Conservation (phyloP, 2,113 vertebrate genomes). For the Sturnus vulgaris region DNA sequence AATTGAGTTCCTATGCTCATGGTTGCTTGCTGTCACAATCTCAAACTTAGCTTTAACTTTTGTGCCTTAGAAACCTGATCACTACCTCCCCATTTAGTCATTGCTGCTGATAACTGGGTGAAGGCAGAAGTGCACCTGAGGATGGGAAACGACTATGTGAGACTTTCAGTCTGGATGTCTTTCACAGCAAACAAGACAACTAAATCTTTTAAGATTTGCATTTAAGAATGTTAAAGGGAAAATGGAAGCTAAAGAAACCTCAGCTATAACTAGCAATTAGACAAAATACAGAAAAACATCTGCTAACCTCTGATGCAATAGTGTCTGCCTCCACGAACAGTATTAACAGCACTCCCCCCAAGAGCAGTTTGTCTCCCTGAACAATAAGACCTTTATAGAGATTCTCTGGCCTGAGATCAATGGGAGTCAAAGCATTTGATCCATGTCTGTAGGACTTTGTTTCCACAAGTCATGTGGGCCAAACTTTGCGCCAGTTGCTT, state of each 20-base stretch:
- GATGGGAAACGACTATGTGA: slow-evolving; percentile 36
- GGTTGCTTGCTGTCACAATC: slow-evolving; percentile 70
- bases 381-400: slow-evolving; percentile 54
- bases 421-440: slow-evolving; percentile 31
- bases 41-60: slow-evolving; percentile 73
- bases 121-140: slow-evolving; percentile 54
- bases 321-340: not conserved
- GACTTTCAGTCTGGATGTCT: slow-evolving; percentile 36
- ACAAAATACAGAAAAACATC: slow-evolving; percentile 23
- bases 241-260: slow-evolving; percentile 24
- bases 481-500: slow-evolving; percentile 14
- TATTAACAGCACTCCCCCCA: not conserved
- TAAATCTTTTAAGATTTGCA: slow-evolving; percentile 46
- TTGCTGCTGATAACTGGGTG: slow-evolving; percentile 48
- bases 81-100: slow-evolving; percentile 60
- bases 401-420: slow-evolving; percentile 52
- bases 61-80: slow-evolving; percentile 70
- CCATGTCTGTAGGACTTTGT: slow-evolving; percentile 54
- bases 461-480: slow-evolving; percentile 41
- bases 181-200: slow-evolving; percentile 63
- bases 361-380: not conserved
- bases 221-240: slow-evolving; percentile 14
- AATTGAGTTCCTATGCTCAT: slow-evolving; percentile 72
- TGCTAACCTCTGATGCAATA: slow-evolving; percentile 12
- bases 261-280: slow-evolving; percentile 31